These are phyloP conservation scores for Thecocarcelia acutangulata DNA, from an alignment of 2,888 invertebrate species.

Conservation along the genomic window DNA sequence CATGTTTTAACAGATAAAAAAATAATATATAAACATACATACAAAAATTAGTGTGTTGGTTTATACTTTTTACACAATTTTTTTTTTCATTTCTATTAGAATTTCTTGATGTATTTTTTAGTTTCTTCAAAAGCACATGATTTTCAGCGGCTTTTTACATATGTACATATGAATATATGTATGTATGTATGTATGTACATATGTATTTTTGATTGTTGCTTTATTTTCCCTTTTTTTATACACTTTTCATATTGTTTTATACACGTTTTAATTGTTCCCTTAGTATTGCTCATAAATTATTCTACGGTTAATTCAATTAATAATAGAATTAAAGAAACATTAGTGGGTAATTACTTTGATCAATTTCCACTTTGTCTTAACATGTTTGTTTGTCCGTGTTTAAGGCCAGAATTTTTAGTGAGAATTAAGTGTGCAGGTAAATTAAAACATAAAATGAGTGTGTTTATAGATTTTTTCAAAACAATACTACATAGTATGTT, in stretches of 20 bases:
- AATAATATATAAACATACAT: background rate
- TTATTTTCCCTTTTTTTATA: slow-evolving; percentile 9
- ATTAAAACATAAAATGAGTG: slow-evolving; percentile 11
- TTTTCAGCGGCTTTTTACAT: slow-evolving; percentile 14
- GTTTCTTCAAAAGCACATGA: slow-evolving; percentile 33
- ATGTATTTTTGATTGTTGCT: background rate
- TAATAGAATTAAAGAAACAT: background rate
- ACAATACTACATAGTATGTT: background rate
- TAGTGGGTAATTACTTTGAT: too few species aligned
- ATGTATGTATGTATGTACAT: background rate
- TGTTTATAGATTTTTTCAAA: slow-evolving; percentile 6
- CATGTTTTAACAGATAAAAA: slow-evolving; percentile 39
- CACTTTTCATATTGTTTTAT: slow-evolving; percentile 16
- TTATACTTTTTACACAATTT: slow-evolving; percentile 7
- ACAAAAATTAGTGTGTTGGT: background rate
- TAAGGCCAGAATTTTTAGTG: too few species aligned
- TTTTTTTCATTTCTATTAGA: slow-evolving; percentile 7
- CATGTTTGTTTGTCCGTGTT: too few species aligned
- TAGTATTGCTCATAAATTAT: slow-evolving; percentile 23
- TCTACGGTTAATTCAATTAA: slow-evolving; percentile 65
- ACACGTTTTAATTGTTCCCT: too few species aligned
- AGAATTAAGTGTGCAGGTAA: background rate
- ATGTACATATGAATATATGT: slow-evolving; percentile 2
- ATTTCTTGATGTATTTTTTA: background rate
- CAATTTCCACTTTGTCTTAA: too few species aligned